phyloP scores from a whole-genome alignment of 2,113 vertebrate genomes.

The Sceloporus undulatus region DNA sequence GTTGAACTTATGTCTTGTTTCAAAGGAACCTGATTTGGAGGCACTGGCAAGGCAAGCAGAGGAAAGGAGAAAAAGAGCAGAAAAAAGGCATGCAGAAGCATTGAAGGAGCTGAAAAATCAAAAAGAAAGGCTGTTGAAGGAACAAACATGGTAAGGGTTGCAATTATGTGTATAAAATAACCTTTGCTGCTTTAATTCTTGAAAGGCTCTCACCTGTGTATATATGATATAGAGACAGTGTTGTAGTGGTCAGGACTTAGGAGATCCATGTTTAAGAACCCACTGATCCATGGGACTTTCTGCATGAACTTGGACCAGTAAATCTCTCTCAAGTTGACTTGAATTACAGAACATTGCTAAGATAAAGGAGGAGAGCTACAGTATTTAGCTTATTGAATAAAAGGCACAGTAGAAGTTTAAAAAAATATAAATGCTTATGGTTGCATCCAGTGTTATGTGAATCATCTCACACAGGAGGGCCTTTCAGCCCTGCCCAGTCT shows the following conservation, averaged over 20 bases:
- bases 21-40: constrained; percentile 83
- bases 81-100: constrained; percentile 85
- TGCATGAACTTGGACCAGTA: neutral
- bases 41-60: constrained; percentile 78
- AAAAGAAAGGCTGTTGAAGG: constrained; percentile 77
- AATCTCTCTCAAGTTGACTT: neutral
- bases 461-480: too few relatives aligned
- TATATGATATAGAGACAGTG: too few relatives aligned
- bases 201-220: neutral
- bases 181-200: rapidly evolving
- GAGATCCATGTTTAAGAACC: neutral
- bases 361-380: too few relatives aligned
- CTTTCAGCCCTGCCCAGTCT: neutral
- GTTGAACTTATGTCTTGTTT: constrained; percentile 38
- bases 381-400: too few relatives aligned
- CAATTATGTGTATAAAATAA: rapidly evolving
- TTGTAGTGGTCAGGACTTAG: neutral
- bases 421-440: too few relatives aligned
- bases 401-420: too few relatives aligned
- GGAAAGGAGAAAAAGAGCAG: constrained; percentile 85
- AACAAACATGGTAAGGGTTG: constrained; percentile 79
- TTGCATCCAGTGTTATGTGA: neutral
- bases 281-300: too few relatives aligned
- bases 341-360: neutral
- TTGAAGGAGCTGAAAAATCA: constrained; percentile 86